Percentiles rank a stretch among this genome's conserved stretches.
These are phyloP conservation scores for Etheostoma cragini DNA, from an alignment of 2,113 vertebrate species.

Conservation along the genomic window DNA sequence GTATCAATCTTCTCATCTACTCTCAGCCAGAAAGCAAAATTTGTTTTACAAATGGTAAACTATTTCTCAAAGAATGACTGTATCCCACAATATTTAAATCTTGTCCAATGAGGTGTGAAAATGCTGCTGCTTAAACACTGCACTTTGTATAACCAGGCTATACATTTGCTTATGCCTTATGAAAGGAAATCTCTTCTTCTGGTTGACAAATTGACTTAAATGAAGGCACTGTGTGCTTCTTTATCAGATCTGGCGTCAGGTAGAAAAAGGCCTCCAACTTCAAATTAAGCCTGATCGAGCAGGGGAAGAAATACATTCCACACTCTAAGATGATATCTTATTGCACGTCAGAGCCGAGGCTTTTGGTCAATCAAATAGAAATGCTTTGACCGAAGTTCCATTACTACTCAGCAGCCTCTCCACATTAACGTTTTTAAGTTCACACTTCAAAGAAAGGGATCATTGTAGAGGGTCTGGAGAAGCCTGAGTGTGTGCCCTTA, in stretches of 20 bases:
- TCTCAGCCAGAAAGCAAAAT: background rate
- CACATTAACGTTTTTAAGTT: constrained; percentile 52
- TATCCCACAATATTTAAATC: constrained; percentile 21
- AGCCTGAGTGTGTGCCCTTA: constrained; percentile 56
- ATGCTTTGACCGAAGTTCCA: constrained; percentile 65
- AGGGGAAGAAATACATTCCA: constrained; percentile 71
- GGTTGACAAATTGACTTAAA: constrained; percentile 64
- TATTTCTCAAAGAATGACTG: constrained; percentile 6
- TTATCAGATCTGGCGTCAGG: constrained; percentile 79
- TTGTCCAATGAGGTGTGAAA: constrained; percentile 50
- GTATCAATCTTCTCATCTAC: background rate
- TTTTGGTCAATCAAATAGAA: constrained; percentile 63
- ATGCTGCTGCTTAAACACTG: constrained; percentile 29
- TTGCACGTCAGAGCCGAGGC: constrained; percentile 52
- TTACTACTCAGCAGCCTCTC: constrained; percentile 46
- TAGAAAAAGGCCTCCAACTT: constrained; percentile 55
- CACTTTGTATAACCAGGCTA: constrained; percentile 30
- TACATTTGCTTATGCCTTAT: constrained; percentile 33
- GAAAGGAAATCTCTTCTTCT: constrained; percentile 43
- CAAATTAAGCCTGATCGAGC: constrained; percentile 70
- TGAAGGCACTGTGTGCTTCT: constrained; percentile 42
- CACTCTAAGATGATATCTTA: constrained; percentile 75
- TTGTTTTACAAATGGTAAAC: background rate
- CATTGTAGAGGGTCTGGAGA: constrained; percentile 49
- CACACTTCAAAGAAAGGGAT: constrained; percentile 71